These are phyloP conservation scores for Hydropsyche tenuis DNA, from an alignment of 1,140 invertebrate species.

Conservation along the genomic window DNA sequence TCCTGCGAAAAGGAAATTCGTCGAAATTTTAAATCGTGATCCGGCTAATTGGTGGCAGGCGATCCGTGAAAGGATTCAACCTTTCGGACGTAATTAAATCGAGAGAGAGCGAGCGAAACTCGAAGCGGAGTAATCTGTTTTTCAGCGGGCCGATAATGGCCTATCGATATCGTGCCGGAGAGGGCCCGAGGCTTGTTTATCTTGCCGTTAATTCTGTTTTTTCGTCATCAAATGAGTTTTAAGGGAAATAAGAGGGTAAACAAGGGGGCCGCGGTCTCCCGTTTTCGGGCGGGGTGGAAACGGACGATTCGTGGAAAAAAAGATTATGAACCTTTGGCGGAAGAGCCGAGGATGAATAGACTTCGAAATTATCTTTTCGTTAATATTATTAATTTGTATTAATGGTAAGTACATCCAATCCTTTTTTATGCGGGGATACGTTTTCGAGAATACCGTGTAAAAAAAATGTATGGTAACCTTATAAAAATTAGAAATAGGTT, in stretches of 20 bases:
- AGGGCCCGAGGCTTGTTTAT: not conserved
- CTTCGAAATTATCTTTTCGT: too few relatives aligned
- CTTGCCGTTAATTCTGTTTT: constrained; percentile 28
- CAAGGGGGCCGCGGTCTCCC: too few relatives aligned
- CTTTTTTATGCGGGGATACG: too few relatives aligned
- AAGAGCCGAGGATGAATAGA: not conserved
- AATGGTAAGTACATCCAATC: too few relatives aligned
- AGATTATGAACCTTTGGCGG: not conserved
- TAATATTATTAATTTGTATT: too few relatives aligned
- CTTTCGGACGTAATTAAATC: not conserved
- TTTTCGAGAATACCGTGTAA: too few relatives aligned
- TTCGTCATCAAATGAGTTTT: constrained; percentile 29
- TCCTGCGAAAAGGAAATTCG: not conserved
- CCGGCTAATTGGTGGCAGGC: too few relatives aligned
- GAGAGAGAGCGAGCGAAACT: not conserved
- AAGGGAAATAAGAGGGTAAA: constrained; percentile 24
- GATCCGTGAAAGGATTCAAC: too few relatives aligned
- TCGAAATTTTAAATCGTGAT: too few relatives aligned
- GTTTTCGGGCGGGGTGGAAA: not conserved
- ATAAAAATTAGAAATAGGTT: too few relatives aligned
- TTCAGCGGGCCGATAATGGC: constrained; percentile 25
- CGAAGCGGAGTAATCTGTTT: constrained; percentile 20
- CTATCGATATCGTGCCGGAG: constrained; percentile 9
- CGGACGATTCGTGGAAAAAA: not conserved
- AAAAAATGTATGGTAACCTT: too few relatives aligned